Percentiles rank a stretch among this genome's conserved stretches.
phyloP scores from a whole-genome alignment of 2,113 vertebrate species.

The Salvelinus alpinus region DNA sequence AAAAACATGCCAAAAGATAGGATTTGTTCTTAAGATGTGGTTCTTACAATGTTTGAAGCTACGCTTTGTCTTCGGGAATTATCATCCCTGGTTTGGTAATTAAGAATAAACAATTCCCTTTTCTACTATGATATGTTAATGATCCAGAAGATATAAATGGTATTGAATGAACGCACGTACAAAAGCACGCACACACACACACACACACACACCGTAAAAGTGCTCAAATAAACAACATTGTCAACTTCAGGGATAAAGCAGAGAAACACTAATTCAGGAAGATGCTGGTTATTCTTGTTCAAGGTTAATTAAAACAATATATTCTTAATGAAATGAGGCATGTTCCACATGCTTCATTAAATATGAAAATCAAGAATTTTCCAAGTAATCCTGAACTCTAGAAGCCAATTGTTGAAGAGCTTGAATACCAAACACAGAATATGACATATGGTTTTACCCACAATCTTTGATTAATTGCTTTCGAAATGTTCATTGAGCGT shows the following conservation, averaged over 20 bases:
- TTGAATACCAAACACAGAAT: conserved; percentile 84
- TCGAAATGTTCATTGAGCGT: background rate
- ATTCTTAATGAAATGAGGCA: conserved; percentile 53
- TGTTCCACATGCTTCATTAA: conserved; percentile 76
- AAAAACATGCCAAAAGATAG: background rate
- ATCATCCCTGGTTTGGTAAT: background rate
- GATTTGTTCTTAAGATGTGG: background rate
- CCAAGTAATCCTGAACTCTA: conserved; percentile 82
- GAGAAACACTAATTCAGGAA: background rate
- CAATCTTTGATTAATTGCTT: conserved; percentile 82
- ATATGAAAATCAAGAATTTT: conserved; percentile 85
- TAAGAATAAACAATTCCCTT: background rate
- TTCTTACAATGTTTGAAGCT: background rate
- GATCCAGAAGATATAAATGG: background rate
- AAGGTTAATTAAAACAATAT: conserved; percentile 59
- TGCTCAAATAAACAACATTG: background rate
- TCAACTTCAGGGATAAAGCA: background rate
- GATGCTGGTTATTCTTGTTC: conserved; percentile 10
- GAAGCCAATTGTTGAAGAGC: conserved; percentile 84
- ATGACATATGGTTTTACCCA: conserved; percentile 82
- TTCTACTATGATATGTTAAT: background rate
- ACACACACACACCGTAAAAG: background rate
- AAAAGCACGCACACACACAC: background rate
- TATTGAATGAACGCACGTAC: background rate
- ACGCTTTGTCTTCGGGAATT: background rate